Evolutionary conservation across 1,140 invertebrate genomes (phyloP).

Genomic region (Chymomyza costata): DNA sequence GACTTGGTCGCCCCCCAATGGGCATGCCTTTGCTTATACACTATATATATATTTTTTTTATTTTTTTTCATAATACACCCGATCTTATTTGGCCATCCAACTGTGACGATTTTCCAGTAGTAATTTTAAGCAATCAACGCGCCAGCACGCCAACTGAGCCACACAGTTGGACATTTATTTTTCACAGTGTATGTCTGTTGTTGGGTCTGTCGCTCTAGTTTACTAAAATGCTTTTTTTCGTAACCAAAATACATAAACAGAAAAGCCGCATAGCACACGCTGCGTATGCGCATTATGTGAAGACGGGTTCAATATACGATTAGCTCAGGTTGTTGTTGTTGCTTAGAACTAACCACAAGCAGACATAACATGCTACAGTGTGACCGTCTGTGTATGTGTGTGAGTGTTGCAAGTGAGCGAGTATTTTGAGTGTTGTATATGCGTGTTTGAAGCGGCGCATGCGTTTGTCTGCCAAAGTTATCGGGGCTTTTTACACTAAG

Average conservation of each 20-base stretch:
- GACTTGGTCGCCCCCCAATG: too few relatives aligned
- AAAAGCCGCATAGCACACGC: slow-evolving; percentile 43
- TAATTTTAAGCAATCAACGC: slow-evolving; percentile 66
- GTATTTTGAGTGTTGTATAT: too few relatives aligned
- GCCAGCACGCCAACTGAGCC: slow-evolving; percentile 54
- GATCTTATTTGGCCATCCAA: neutral
- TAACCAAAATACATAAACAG: slow-evolving; percentile 19
- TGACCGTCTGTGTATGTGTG: slow-evolving; percentile 1
- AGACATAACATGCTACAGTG: slow-evolving; percentile 11
- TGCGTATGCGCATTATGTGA: slow-evolving; percentile 66
- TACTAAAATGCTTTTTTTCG: too few relatives aligned
- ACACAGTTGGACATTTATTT: slow-evolving; percentile 52
- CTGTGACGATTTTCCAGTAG: slow-evolving; percentile 31
- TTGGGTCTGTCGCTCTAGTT: slow-evolving; percentile 31
- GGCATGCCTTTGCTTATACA: too few relatives aligned
- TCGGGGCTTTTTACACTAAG: slow-evolving; percentile 70
- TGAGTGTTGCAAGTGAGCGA: too few relatives aligned
- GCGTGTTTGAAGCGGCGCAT: slow-evolving; percentile 33
- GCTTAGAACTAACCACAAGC: too few relatives aligned
- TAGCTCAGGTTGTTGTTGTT: slow-evolving; percentile 32
- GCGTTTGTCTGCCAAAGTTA: slow-evolving; percentile 64
- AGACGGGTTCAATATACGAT: slow-evolving; percentile 64
- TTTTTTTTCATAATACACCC: too few relatives aligned
- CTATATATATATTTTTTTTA: too few relatives aligned
- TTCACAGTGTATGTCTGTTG: too few relatives aligned